Base-by-base conservation (phyloP, 2,113 vertebrate genomes). In the Petrocephalus microphthalmus region DNA sequence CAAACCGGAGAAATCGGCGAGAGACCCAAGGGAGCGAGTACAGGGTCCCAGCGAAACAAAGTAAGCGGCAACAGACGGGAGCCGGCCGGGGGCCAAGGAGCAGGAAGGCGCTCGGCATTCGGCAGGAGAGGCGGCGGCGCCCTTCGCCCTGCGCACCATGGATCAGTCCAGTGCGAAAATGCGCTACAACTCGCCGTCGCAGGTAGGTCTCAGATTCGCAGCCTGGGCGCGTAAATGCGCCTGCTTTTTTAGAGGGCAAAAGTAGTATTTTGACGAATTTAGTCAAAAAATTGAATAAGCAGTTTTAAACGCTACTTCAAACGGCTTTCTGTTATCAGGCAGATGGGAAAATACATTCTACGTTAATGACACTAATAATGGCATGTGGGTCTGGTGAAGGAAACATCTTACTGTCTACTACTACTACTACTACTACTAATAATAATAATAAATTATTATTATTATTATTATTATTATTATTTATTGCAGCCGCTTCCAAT, bases 111-210 rank as follows among this genome's bases (percentile, higher is more conserved):
- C 17, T 10, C 47, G 25, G 3, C 1, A 25, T n/a, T 71, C 13
- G 4, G 10, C 2, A 42, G 20, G 52, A 52, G 33, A 20, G 20
- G 6, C 22, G 85, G 7, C 1, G 13, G 17, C 71, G 29, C 33
- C 71, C 17, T 78, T 78, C 13, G 37, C 13, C 11, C 47, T 19
- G 20, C 51, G 15, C 64, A 10, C 5, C 8, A 95, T 95, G 95
- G 95, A 96, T 49, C 93, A 93, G 87, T 94, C 94, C 91, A 91
- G 94, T 88, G 92, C 92, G 54, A 94, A 93, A 54, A 89, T 91
- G 89, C 93, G 91, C 49, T 96, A 96, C 92, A 93, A 91, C 4
- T 94, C 95, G 0, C 91, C 91, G 5, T 3, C 87, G 82, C 91
- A 93, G 93, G 94, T 94, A 90, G 8, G 25, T 37, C 20, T 45